Conservation (phyloP, 2,113 vertebrate genomes). For the Phaethon lepturus region DNA sequence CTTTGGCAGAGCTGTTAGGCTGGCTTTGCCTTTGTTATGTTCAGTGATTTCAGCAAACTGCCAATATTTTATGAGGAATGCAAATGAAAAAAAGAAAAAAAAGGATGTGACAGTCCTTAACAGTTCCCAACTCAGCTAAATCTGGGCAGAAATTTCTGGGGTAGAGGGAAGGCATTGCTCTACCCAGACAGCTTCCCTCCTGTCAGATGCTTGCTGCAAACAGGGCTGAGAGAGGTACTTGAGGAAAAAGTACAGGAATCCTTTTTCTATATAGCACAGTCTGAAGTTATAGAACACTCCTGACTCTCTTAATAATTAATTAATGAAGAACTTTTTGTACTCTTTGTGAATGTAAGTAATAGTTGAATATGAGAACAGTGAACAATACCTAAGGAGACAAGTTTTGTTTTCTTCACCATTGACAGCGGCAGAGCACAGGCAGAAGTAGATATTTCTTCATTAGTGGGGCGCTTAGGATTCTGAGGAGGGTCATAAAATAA, state of each 20-base stretch:
- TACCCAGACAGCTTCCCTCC: not conserved
- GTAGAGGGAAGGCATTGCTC: not conserved
- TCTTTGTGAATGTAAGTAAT: not conserved
- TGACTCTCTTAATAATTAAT: not conserved
- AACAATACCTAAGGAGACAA: not conserved
- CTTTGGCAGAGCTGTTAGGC: slow-evolving; percentile 1
- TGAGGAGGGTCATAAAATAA: not conserved
- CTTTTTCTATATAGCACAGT: not conserved
- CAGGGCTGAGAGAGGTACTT: not conserved
- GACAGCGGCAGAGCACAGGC: not conserved
- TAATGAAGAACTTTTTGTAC: not conserved
- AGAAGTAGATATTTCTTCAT: not conserved
- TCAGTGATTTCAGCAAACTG: not conserved
- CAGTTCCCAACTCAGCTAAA: not conserved
- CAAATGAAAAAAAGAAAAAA: not conserved
- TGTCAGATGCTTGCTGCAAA: not conserved
- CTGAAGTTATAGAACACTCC: not conserved
- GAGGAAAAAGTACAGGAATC: not conserved
- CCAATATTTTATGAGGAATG: not conserved
- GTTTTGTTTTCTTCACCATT: not conserved
- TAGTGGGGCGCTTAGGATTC: not conserved
- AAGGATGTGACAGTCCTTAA: not conserved
- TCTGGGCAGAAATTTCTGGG: not conserved
- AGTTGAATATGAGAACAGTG: not conserved
- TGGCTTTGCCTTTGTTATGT: slow-evolving; percentile 23